Base-by-base conservation (phyloP, 53 echinoderm and acorn worm genomes). In the Patiria pectinifera region DNA sequence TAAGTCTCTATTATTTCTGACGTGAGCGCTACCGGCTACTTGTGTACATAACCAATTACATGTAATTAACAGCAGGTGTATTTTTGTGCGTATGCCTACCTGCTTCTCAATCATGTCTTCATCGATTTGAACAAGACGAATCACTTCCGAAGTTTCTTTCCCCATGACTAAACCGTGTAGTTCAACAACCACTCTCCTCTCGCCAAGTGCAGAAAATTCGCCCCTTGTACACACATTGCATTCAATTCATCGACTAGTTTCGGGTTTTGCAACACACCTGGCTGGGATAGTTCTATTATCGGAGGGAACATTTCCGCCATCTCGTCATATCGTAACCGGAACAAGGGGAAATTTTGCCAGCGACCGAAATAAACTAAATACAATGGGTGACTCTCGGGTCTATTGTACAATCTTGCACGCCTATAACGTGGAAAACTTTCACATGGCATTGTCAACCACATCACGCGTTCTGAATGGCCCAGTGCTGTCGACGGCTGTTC, bases 261-360 rank as follows among this genome's bases (percentile, higher is more conserved):
- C 89, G 79, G 76, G 89, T 78, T 89, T 89, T 89, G 89, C 77
- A 89, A 83, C 13, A 62, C 78, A 79, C 63, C 78, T 77, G 63
- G 78, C 35, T 2, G 15, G 0, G 58, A 35, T 35, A 48, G 71
- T 47, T 69, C 35, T 6, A 21, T 25, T 76, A 83, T 14, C 48
- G 86, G 1, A 69, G 10, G 62, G 66, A 48, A 47, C 81, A 90
- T 81, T 90, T 90, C 81, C 90, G 80, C 80, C 70, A 80, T 13
- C 48, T 23, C 90, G 45, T 63, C 80, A 63, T 46, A 69, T 69
- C 80, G 80, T 62, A 81, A 69, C 89, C 14, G 46, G 80, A 90
- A 90, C 80, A 90, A 63, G 58, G 24, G 86, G 62, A 19, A 58
- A 63, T 43, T 63, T 84, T 62, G 62, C 5, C 12, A 22, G 25